Evolutionary conservation across 2,797 vertebrate genomes (phyloP).

Genomic region (Enteromius mattozi): DNA sequence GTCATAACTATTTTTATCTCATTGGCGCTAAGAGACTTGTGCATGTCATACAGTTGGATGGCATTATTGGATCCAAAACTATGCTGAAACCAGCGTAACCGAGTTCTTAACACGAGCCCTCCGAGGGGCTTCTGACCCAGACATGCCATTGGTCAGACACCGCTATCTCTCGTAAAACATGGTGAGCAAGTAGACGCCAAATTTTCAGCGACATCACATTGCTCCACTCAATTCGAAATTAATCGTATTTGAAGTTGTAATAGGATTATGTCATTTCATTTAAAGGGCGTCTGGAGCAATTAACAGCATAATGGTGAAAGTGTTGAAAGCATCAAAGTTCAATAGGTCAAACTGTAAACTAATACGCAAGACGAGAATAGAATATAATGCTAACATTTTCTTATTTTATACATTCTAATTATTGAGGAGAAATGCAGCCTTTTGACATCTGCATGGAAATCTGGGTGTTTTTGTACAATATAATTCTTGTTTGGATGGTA

Average conservation of each 20-base stretch:
- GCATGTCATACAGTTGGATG: constrained; percentile 13
- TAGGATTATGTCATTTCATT: constrained; percentile 84
- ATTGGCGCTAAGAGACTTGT: constrained; percentile 3
- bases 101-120: constrained; percentile 35
- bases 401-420: background rate
- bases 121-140: constrained; percentile 35
- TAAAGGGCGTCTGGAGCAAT: constrained; percentile 79
- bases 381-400: background rate
- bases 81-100: constrained; percentile 22
- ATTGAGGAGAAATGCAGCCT: background rate
- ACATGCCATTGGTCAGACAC: constrained; percentile 32
- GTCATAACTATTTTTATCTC: constrained; percentile 24
- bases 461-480: background rate
- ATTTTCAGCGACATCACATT: constrained; percentile 33
- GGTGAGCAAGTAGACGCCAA: background rate
- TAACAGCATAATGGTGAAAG: constrained; percentile 64
- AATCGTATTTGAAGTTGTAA: constrained; percentile 82
- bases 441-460: background rate
- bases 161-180: constrained; percentile 36
- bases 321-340: constrained; percentile 73
- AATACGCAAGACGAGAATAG: background rate
- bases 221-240: constrained; percentile 69
- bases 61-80: constrained; percentile 29
- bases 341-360: constrained; percentile 43
- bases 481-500: background rate